phyloP scores from a whole-genome alignment of 1,140 invertebrate genomes.

The Drosophila bifasciata region DNA sequence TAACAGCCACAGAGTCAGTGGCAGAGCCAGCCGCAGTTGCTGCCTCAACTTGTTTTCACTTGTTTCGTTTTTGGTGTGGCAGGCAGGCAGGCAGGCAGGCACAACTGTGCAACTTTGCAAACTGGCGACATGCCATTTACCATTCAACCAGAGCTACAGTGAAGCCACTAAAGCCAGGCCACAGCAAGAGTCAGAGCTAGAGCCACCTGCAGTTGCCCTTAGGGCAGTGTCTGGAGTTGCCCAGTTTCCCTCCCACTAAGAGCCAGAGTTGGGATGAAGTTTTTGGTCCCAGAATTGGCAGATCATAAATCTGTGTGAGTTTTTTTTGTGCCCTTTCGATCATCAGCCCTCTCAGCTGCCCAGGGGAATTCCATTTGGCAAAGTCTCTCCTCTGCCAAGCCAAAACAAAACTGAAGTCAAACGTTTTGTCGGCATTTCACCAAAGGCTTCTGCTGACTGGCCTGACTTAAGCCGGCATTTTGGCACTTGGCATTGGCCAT shows the following conservation, averaged over 20 bases:
- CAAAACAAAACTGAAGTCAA: constrained; percentile 48
- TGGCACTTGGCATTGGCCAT: constrained; percentile 33
- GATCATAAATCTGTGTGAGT: constrained; percentile 40
- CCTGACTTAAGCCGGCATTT: constrained; percentile 22
- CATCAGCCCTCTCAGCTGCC: constrained; percentile 4
- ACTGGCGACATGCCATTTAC: constrained; percentile 25
- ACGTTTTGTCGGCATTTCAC: constrained; percentile 52
- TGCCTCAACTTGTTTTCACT: constrained; percentile 80
- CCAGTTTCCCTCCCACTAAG: constrained; percentile 29
- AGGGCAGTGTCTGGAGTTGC: constrained; percentile 49
- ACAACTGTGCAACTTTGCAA: constrained; percentile 28
- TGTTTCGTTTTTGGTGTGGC: constrained; percentile 72
- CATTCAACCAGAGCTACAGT: constrained; percentile 37
- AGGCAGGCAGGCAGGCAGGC: constrained; percentile 32
- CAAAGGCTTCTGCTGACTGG: constrained; percentile 27
- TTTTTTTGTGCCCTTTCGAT: constrained; percentile 29
- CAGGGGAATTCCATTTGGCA: constrained; percentile 37
- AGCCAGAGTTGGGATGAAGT: constrained; percentile 2
- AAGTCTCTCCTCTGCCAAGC: no score
- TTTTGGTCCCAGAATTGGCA: not conserved
- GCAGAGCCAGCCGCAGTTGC: constrained; percentile 1
- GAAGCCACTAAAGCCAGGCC: no score
- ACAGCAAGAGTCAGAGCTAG: constrained; percentile 3
- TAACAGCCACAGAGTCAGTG: constrained; percentile 1
- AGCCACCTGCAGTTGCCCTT: constrained; percentile 62